These are phyloP conservation scores for Halocaridina rubra DNA, from an alignment of 2,888 invertebrate genomes.

Conservation along the genomic window DNA sequence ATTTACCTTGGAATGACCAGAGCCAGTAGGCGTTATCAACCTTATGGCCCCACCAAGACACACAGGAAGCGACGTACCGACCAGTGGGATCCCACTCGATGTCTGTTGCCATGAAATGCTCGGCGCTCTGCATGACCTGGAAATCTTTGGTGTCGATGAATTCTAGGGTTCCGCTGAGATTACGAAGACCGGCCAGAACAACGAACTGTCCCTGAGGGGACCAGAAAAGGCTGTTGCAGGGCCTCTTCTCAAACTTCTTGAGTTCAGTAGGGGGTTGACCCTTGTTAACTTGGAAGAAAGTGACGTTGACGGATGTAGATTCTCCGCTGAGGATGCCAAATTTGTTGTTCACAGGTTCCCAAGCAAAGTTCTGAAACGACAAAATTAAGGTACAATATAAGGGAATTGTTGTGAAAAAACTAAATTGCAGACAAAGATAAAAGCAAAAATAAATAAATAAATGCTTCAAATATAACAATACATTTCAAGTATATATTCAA, in stretches of 20 bases:
- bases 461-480: too few species aligned
- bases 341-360: constrained; percentile 97
- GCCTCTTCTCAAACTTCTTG: constrained; percentile 81
- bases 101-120: constrained; percentile 91
- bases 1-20: constrained; percentile 94
- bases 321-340: constrained; percentile 98
- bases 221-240: constrained; percentile 92
- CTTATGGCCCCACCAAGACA: constrained; percentile 95
- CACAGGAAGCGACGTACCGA: constrained; percentile 93
- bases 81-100: constrained; percentile 99
- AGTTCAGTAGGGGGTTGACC: constrained; percentile 88
- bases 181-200: constrained; percentile 88
- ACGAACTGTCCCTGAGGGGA: constrained; percentile 95
- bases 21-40: constrained; percentile 88
- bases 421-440: not conserved
- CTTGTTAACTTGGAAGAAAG: constrained; percentile 91
- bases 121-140: constrained; percentile 78
- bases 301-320: constrained; percentile 83
- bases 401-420: too few species aligned
- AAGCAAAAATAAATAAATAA: not conserved
- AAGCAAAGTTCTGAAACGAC: constrained; percentile 89
- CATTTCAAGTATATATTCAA: too few species aligned
- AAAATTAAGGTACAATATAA: too few species aligned
- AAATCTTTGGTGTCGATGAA: constrained; percentile 97
- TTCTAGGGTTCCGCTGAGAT: constrained; percentile 89